Conservation (phyloP, 37 sponge, comb jelly and placozoan genomes). For the Cliona cf. orientalis region DNA sequence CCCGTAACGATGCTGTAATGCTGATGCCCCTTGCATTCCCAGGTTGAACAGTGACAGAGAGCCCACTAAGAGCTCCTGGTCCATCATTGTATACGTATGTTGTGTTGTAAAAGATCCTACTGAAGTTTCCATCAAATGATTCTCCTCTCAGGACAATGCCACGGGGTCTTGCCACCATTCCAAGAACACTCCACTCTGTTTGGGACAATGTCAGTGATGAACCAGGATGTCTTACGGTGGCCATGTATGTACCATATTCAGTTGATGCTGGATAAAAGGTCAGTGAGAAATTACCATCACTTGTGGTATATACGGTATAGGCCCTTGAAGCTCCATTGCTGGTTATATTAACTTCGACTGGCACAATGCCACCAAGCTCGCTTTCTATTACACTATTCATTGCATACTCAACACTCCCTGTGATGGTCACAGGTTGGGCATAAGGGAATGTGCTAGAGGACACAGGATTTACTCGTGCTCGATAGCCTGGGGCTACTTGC, state of each 20-base stretch:
- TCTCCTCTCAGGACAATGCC: neutral
- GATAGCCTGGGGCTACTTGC: constrained; percentile 22
- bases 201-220: neutral
- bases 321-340: neutral
- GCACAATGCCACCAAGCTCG: constrained; percentile 24
- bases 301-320: neutral
- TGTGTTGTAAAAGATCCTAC: constrained; percentile 32
- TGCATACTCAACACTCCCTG: constrained; percentile 16
- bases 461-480: constrained; percentile 6
- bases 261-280: constrained; percentile 29
- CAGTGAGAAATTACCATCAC: constrained; percentile 18
- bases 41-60: neutral
- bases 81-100: constrained; percentile 39
- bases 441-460: neutral
- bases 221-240: constrained; percentile 21
- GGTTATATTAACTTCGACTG: constrained; percentile 29
- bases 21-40: neutral
- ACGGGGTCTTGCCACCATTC: constrained; percentile 19
- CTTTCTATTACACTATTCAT: constrained; percentile 1
- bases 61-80: constrained; percentile 9
- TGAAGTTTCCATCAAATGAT: neutral
- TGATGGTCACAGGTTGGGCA: constrained; percentile 15
- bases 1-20: neutral
- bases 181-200: constrained; percentile 7
- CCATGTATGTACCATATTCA: constrained; percentile 43